Percentiles rank a stretch among this genome's conserved stretches.
Evolutionary conservation across 2,888 invertebrate species (phyloP).

Genomic region (Lasioglossum malachurum): DNA sequence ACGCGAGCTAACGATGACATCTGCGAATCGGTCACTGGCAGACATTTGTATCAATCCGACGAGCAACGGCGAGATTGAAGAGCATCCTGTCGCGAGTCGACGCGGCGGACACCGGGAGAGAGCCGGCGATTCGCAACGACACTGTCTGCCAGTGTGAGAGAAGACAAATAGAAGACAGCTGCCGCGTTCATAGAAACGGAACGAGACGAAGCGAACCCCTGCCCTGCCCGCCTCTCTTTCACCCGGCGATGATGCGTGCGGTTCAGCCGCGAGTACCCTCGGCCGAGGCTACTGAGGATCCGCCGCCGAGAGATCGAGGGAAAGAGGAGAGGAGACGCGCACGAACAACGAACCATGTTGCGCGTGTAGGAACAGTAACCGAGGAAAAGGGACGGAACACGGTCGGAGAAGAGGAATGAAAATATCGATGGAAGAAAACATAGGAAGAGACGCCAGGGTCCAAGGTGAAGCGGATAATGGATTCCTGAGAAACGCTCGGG

Average conservation of each 20-base stretch:
- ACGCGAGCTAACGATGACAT: conserved; percentile 31
- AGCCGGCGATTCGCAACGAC: background rate
- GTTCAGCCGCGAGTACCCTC: conserved; percentile 44
- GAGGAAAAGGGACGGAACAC: conserved; percentile 9
- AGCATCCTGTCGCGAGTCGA: conserved; percentile 47
- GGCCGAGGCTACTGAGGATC: background rate
- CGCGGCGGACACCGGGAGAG: background rate
- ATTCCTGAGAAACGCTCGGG: background rate
- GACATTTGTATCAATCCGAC: conserved; percentile 54
- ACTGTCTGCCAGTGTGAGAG: conserved; percentile 39
- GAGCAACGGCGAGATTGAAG: conserved; percentile 46
- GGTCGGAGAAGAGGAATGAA: background rate
- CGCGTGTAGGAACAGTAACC: conserved; percentile 1
- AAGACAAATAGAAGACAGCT: conserved; percentile 72
- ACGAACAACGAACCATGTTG: background rate
- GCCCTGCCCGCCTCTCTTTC: conserved; percentile 53
- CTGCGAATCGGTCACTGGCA: conserved; percentile 34
- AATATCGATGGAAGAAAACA: background rate
- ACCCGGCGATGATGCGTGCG: conserved; percentile 56
- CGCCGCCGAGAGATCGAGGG: conserved; percentile 32
- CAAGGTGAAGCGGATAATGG: background rate
- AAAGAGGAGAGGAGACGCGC: conserved; percentile 14
- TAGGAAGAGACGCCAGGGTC: background rate
- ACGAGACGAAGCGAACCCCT: conserved; percentile 48
- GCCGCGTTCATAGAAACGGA: conserved; percentile 60